Percentiles rank a stretch among this genome's conserved stretches.
phyloP scores from a whole-genome alignment of 1,140 invertebrate genomes.

The Calephelis nemesis region DNA sequence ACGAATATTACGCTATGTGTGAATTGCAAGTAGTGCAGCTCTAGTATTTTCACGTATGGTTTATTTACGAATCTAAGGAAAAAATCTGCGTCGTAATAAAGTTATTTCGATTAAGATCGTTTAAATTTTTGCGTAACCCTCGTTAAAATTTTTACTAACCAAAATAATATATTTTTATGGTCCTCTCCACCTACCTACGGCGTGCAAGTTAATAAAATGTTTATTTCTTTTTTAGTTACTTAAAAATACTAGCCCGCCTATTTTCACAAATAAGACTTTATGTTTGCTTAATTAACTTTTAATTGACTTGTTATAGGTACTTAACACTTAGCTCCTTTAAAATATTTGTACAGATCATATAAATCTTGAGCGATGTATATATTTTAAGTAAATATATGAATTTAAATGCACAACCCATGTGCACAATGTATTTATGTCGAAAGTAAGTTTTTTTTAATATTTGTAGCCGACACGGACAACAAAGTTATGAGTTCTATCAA shows the following conservation, averaged over 20 bases:
- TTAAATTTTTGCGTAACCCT: neutral
- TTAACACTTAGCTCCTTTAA: conserved; percentile 14
- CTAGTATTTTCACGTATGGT: too few relatives aligned
- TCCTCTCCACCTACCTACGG: conserved; percentile 2
- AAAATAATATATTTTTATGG: neutral
- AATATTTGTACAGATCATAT: conserved; percentile 5
- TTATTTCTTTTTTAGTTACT: conserved; percentile 17
- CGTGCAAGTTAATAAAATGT: neutral
- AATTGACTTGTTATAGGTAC: conserved; percentile 16
- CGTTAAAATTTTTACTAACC: neutral
- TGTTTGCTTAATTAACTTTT: conserved; percentile 18
- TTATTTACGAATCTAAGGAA: neutral
- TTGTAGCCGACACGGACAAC: too few relatives aligned
- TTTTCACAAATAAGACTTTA: conserved; percentile 23
- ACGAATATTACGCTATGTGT: too few relatives aligned
- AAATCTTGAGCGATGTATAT: conserved; percentile 9
- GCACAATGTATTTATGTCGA: neutral
- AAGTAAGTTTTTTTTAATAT: neutral
- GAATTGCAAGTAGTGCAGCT: too few relatives aligned
- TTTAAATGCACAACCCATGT: conserved; percentile 2
- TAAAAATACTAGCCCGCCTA: conserved; percentile 43
- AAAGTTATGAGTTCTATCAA: too few relatives aligned
- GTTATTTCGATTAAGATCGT: conserved; percentile 24
- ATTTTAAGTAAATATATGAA: neutral
- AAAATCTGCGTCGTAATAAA: conserved; percentile 14